Evolutionary conservation across 2,888 invertebrate genomes (phyloP).

Genomic region (Chymomyza fuscimana): DNA sequence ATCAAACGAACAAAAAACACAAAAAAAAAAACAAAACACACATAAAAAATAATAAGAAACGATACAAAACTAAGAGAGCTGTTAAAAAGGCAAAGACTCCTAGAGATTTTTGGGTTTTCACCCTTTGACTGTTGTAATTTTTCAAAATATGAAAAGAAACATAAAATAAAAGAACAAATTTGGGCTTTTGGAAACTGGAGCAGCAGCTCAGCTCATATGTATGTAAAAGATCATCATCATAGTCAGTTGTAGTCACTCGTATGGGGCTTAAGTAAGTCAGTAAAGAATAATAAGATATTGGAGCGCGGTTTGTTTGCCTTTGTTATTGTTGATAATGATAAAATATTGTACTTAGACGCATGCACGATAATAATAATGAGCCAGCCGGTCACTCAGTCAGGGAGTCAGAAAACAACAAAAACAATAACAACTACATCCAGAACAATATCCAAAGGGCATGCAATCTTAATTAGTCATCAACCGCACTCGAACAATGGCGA

Average conservation of each 20-base stretch:
- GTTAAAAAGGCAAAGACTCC: constrained; percentile 5
- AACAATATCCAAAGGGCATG: constrained; percentile 20
- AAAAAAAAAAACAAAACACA: constrained; percentile 9
- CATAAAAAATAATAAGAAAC: background rate
- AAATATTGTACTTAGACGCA: constrained; percentile 12
- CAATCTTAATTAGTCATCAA: constrained; percentile 51
- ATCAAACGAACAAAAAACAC: constrained; percentile 48
- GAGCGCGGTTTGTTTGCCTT: constrained; percentile 1
- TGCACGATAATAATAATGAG: constrained; percentile 11
- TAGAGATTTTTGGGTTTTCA: background rate
- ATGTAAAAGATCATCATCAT: constrained; percentile 4
- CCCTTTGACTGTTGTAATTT: background rate
- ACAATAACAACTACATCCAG: constrained; percentile 21
- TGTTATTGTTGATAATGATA: constrained; percentile 9
- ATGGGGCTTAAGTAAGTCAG: background rate
- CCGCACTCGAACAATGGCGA: constrained; percentile 41
- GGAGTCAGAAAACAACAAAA: background rate
- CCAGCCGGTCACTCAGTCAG: background rate
- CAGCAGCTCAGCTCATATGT: background rate
- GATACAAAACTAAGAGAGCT: background rate
- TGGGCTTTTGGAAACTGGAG: constrained; percentile 5
- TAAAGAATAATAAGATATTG: constrained; percentile 3
- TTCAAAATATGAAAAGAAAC: background rate
- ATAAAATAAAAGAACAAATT: constrained; percentile 6
- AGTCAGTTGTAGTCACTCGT: background rate